Evolutionary conservation across 2,797 vertebrate species (phyloP), one percentile per base, ranked within the genome.

Genomic region (Galagoides demidoff): DNA sequence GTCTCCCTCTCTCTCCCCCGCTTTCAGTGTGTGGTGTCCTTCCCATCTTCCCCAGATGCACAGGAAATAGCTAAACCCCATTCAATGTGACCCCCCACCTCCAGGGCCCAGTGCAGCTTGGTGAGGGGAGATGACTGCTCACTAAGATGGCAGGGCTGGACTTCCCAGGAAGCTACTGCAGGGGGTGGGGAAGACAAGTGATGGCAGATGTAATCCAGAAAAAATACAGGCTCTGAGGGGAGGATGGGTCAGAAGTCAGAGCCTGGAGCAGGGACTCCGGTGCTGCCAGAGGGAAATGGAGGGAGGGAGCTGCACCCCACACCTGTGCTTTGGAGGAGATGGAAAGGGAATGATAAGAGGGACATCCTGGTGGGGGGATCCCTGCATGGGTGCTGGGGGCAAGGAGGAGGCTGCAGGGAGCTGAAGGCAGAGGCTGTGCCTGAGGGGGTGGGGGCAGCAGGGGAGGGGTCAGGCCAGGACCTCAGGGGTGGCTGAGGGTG

Each of bases 251-350:
- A 31, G 10, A 8, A 31, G 13, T 12, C 19, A 6, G 55, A n/a
- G 29, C 59, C 43, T 52, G 57, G 73, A 64, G 43, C 13, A 25
- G 57, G 8, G n/a, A 8, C 23, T n/a, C 52, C 14, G 23, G 22
- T 8, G 39, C 5, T 1, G 1, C 27, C 3, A 1, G 52, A 31
- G 31, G 5, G 13, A 3, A 22, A 0, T 0, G 1, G 39, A 17
- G 49, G 31, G 23, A 25, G 59, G 23, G 22, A 25, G 2, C 8
- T 9, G 3, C 66, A 3, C 66, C 66, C 19, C 31, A 25, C 0
- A 19, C 17, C 63, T 31, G 29, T 17, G 14, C 63, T 70, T 43
- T 11, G 11, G 90, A 4, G 23, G 0, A 45, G 2, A 25, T 20
- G 29, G 63, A 68, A 27, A 16, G 63, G 6, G 63, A 64, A 1